Percentiles rank a stretch among this genome's conserved stretches.
phyloP scores from a whole-genome alignment of 35 echinoderm and acorn worm genomes.

The Stichopus chloronotus region DNA sequence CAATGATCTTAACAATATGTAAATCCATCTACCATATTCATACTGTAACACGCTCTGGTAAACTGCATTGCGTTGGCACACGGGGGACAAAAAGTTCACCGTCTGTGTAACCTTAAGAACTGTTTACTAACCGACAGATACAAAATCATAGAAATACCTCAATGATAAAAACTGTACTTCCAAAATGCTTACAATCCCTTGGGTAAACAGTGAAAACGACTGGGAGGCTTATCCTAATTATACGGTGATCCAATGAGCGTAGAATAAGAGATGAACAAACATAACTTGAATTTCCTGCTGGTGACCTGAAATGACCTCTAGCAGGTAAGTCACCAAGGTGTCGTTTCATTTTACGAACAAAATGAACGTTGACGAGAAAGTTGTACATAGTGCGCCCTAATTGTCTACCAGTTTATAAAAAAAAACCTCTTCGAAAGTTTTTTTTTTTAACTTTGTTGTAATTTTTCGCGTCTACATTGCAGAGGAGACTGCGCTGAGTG shows the following conservation, averaged over 20 bases:
- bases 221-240: slow-evolving; percentile 55
- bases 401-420: no score
- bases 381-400: no score
- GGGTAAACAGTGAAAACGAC: slow-evolving; percentile 39
- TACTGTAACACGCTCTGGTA: not conserved
- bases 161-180: no score
- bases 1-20: not conserved
- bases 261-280: not conserved
- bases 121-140: not conserved
- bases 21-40: not conserved
- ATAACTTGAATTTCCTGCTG: not conserved
- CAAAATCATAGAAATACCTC: no score
- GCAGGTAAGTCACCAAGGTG: not conserved
- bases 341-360: not conserved
- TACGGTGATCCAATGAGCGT: slow-evolving; percentile 26
- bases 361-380: no score
- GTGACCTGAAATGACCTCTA: slow-evolving; percentile 24
- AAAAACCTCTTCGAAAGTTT: no score
- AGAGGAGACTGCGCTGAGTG: no score
- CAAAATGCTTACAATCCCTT: not conserved
- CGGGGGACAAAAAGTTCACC: slow-evolving; percentile 7
- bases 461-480: no score
- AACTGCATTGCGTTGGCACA: not conserved
- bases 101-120: not conserved
- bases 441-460: no score